Conservation (phyloP, 2,888 invertebrate genomes). For the Pyrochroa serraticornis region DNA sequence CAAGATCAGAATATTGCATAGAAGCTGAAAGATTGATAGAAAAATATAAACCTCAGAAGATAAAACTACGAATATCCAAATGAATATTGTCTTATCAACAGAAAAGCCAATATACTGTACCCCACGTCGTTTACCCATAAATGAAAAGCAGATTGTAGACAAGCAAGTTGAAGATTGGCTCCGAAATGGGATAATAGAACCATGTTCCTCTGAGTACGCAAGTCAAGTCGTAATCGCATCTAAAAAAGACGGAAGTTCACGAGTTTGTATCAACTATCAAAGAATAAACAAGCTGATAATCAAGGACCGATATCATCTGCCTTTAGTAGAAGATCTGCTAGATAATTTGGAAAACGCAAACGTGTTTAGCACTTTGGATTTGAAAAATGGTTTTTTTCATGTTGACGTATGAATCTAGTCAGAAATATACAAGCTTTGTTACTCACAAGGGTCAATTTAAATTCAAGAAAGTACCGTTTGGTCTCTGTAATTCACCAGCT, state of each 20-base stretch:
- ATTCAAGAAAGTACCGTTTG: conserved; percentile 54
- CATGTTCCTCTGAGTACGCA: conserved; percentile 27
- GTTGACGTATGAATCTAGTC: conserved; percentile 28
- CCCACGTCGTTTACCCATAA: conserved; percentile 27
- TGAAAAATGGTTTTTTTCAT: conserved; percentile 22
- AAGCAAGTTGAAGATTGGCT: conserved; percentile 32
- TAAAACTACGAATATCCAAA: neutral
- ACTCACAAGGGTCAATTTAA: conserved; percentile 51
- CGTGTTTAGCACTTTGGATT: conserved; percentile 40
- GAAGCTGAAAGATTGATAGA: conserved; percentile 6
- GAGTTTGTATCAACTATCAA: conserved; percentile 28
- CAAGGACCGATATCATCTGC: conserved; percentile 34
- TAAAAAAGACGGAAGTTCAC: conserved; percentile 24
- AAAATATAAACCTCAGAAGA: conserved; percentile 8
- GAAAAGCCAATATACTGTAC: conserved; percentile 26
- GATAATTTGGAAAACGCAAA: conserved; percentile 27
- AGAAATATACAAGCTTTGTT: conserved; percentile 52
- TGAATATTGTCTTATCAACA: too few species aligned
- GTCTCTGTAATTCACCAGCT: conserved; percentile 49
- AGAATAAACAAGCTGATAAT: conserved; percentile 29
- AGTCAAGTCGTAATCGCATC: conserved; percentile 24
- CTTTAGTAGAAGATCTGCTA: conserved; percentile 26
- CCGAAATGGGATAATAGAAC: conserved; percentile 21
- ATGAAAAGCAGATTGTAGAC: conserved; percentile 25
- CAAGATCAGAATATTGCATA: neutral